phyloP scores from a whole-genome alignment of 2,888 invertebrate genomes.

The Drosophila siamana region DNA sequence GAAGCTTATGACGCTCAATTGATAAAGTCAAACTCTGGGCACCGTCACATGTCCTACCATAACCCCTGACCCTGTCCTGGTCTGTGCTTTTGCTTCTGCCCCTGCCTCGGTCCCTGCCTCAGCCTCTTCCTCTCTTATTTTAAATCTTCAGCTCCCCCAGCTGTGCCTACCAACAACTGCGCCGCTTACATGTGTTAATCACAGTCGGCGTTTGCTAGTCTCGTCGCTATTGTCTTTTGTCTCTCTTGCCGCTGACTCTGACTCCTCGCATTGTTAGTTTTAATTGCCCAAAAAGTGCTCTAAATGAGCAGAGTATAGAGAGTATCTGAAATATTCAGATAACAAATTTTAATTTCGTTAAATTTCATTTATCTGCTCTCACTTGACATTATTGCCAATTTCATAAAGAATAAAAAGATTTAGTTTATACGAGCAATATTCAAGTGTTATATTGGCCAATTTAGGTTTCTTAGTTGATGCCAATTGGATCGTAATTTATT shows the following conservation, averaged over 20 bases:
- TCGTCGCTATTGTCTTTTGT: constrained; percentile 54
- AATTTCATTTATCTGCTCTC: too few species aligned
- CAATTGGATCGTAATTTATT: too few species aligned
- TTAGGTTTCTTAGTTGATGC: too few species aligned
- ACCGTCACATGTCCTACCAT: constrained; percentile 61
- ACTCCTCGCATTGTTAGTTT: constrained; percentile 73
- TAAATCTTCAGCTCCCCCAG: constrained; percentile 37
- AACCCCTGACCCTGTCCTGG: constrained; percentile 19
- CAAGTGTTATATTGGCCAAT: too few species aligned
- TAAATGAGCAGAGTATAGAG: constrained; percentile 55
- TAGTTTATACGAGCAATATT: too few species aligned
- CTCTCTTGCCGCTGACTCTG: constrained; percentile 40
- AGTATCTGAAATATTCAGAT: too few species aligned
- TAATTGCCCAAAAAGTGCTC: constrained; percentile 78
- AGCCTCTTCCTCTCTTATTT: constrained; percentile 13
- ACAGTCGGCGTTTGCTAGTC: constrained; percentile 62
- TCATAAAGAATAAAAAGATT: too few species aligned
- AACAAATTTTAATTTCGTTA: too few species aligned
- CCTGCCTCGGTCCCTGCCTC: too few species aligned
- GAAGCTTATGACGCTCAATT: constrained; percentile 83
- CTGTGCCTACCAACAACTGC: constrained; percentile 61
- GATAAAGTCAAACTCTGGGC: constrained; percentile 81
- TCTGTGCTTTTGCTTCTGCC: constrained; percentile 12
- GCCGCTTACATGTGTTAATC: constrained; percentile 82
- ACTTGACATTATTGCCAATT: too few species aligned